Conservation (phyloP, 2,113 vertebrate genomes). For the Danio rerio region GRCz12tu NC_133177.1:24756501-24757000, state of each 20-base stretch:
- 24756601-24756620: no score
- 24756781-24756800: slow-evolving; percentile 28
- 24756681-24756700: neutral
- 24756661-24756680: neutral
- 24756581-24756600: no score
- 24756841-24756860: slow-evolving; percentile 48
- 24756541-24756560: no score
- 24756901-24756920: slow-evolving; percentile 50
- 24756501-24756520: no score
- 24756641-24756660: neutral
- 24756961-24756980: slow-evolving; percentile 43
- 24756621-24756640: no score
- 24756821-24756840: slow-evolving; percentile 47
- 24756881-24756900: slow-evolving; percentile 34
- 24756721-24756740: neutral
- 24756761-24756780: neutral
- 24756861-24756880: slow-evolving; percentile 39
- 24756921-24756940: slow-evolving; percentile 51
- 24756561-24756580: no score
- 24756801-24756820: slow-evolving; percentile 32
- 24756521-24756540: no score
- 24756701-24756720: no score
- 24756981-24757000: slow-evolving; percentile 43
- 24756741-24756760: neutral
- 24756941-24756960: slow-evolving; percentile 44